Percentiles rank a stretch among this genome's conserved stretches.
These are phyloP conservation scores for Chloroclystis v-ata DNA, from an alignment of 2,888 invertebrate species.

Conservation along the genomic window DNA sequence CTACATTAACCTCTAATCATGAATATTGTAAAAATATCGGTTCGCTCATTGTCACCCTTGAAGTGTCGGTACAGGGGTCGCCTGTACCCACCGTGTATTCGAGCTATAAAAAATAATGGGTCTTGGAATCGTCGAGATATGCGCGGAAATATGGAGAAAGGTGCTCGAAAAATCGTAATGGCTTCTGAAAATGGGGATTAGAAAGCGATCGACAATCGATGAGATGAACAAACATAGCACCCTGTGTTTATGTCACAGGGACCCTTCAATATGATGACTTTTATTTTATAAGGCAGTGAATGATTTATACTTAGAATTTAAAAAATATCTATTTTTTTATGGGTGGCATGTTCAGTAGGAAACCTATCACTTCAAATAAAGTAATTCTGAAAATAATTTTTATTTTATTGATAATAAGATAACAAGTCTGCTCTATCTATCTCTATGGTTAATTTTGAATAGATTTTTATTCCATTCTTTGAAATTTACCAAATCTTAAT, in stretches of 20 bases:
- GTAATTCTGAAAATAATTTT: too few species aligned
- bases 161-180: conserved; percentile 75
- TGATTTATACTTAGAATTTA: too few species aligned
- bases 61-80: conserved; percentile 54
- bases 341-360: too few species aligned
- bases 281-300: too few species aligned
- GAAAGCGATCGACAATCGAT: conserved; percentile 75
- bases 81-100: conserved; percentile 71
- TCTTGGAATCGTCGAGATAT: conserved; percentile 76
- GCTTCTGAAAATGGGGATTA: conserved; percentile 76
- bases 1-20: neutral
- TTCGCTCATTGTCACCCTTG: conserved; percentile 46
- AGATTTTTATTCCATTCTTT: too few species aligned
- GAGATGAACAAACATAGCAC: conserved; percentile 51
- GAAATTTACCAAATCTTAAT: too few species aligned
- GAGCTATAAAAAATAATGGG: conserved; percentile 77
- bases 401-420: too few species aligned
- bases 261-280: too few species aligned
- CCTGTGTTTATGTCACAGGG: conserved; percentile 25
- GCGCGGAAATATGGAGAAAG: conserved; percentile 76
- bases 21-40: conserved; percentile 21
- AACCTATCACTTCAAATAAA: too few species aligned
- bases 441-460: too few species aligned
- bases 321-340: too few species aligned
- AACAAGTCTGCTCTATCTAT: too few species aligned